Evolutionary conservation across 2,888 invertebrate genomes (phyloP).

Genomic region (Altica lythri): DNA sequence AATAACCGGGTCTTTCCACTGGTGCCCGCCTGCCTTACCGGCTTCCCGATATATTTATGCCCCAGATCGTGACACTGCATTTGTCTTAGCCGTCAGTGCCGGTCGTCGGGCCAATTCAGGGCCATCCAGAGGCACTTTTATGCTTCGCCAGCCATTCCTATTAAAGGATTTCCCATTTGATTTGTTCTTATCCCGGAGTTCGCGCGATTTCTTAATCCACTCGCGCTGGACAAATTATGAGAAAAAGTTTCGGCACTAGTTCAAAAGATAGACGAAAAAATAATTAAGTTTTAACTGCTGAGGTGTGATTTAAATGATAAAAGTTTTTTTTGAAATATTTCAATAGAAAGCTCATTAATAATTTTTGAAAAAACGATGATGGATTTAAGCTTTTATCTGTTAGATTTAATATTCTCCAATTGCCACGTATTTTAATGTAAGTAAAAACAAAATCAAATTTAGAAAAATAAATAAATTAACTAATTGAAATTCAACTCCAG

Average conservation of each 20-base stretch:
- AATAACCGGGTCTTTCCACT: constrained; percentile 51
- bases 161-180: constrained; percentile 40
- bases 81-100: constrained; percentile 49
- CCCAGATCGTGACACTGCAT: constrained; percentile 54
- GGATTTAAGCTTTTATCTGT: too few species aligned
- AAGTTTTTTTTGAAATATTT: too few species aligned
- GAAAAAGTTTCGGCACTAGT: constrained; percentile 4
- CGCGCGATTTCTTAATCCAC: constrained; percentile 14
- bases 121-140: constrained; percentile 44
- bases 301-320: background rate
- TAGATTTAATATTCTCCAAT: too few species aligned
- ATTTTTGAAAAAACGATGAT: too few species aligned
- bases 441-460: too few species aligned
- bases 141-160: constrained; percentile 45
- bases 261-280: constrained; percentile 3
- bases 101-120: constrained; percentile 36
- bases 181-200: constrained; percentile 17
- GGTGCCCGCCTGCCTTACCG: constrained; percentile 46
- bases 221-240: constrained; percentile 20
- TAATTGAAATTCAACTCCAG: too few species aligned
- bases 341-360: too few species aligned
- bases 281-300: background rate
- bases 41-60: constrained; percentile 54
- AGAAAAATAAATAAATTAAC: too few species aligned
- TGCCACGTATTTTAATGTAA: too few species aligned